Conservation (phyloP, 2,113 vertebrate species). For the Lagopus leucura region DNA sequence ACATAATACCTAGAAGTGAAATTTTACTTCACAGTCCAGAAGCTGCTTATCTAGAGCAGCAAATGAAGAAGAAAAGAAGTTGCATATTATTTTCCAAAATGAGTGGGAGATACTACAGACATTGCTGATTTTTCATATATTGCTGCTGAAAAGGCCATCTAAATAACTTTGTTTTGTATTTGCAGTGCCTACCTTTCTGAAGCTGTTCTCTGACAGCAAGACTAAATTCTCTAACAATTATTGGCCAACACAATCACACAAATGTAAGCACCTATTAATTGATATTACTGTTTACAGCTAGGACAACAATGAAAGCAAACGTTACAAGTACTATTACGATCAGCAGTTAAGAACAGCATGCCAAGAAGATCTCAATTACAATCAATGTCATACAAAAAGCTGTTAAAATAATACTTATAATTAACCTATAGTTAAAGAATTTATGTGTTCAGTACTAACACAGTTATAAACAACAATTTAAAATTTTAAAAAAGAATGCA, state of each 20-base stretch:
- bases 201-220: slow-evolving; percentile 6
- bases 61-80: slow-evolving; percentile 22
- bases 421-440: slow-evolving; percentile 23
- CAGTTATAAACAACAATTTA: not conserved
- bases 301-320: slow-evolving; percentile 30
- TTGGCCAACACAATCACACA: not conserved
- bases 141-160: slow-evolving; percentile 2
- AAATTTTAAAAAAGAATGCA: not conserved
- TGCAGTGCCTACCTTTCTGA: slow-evolving; percentile 31
- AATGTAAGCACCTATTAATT: slow-evolving; percentile 23
- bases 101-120: not conserved
- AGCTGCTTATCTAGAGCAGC: not conserved
- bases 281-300: slow-evolving; percentile 33
- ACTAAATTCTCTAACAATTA: slow-evolving; percentile 10
- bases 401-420: slow-evolving; percentile 55
- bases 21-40: not conserved
- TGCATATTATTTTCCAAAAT: slow-evolving; percentile 4
- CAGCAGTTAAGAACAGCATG: slow-evolving; percentile 27
- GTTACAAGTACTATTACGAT: slow-evolving; percentile 27
- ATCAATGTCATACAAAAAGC: slow-evolving; percentile 48
- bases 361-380: slow-evolving; percentile 40
- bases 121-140: not conserved
- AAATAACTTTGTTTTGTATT: slow-evolving; percentile 1
- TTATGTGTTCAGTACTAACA: slow-evolving; percentile 15
- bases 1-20: not conserved